Percentiles rank a stretch among this genome's conserved stretches.
Evolutionary conservation across 2,113 vertebrate genomes (phyloP).

Genomic region (Oncorhynchus gorbuscha): DNA sequence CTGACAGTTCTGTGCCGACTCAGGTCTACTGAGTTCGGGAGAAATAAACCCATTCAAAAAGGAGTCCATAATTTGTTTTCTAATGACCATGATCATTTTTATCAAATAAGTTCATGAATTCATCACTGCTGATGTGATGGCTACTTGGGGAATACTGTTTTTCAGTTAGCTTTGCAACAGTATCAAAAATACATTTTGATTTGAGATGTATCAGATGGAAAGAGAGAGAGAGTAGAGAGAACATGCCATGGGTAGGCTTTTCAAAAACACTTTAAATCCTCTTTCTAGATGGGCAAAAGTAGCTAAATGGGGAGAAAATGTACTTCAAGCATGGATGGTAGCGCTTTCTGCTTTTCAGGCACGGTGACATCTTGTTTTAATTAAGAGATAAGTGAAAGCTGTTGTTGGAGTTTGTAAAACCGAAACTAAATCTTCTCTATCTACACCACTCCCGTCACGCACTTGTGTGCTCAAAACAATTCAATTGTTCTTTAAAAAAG

Average conservation of each 20-base stretch:
- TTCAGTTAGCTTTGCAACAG: no score
- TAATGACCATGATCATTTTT: no score
- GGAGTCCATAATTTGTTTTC: no score
- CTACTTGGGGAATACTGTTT: no score
- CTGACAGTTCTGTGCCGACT: no score
- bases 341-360: constrained; percentile 57
- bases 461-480: constrained; percentile 50
- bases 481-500: constrained; percentile 37
- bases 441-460: constrained; percentile 48
- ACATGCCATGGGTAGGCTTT: constrained; percentile 26
- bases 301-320: constrained; percentile 49
- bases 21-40: no score
- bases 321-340: constrained; percentile 61
- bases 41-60: no score
- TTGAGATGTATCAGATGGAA: constrained; percentile 9
- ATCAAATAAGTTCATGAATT: no score
- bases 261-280: constrained; percentile 48
- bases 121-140: no score
- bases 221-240: background rate
- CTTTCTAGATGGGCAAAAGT: constrained; percentile 52
- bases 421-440: constrained; percentile 49
- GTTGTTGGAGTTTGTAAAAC: constrained; percentile 62
- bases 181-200: no score
- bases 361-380: constrained; percentile 50
- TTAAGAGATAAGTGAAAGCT: constrained; percentile 57